Evolutionary conservation across 2,888 invertebrate genomes (phyloP).

Genomic region (Apodemia mormo): DNA sequence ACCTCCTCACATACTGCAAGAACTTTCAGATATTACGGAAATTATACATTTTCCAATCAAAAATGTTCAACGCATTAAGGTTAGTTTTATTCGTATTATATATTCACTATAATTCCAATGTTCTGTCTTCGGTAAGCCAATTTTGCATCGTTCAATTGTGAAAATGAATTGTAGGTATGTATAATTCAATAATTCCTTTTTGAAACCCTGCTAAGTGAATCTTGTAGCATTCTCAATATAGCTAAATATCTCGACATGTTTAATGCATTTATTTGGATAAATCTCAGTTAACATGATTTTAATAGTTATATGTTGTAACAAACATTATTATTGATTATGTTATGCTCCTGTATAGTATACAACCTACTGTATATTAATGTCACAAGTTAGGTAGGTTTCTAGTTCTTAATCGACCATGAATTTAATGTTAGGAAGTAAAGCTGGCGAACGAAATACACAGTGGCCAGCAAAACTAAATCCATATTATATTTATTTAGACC

Average conservation of each 20-base stretch:
- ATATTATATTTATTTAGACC: no score
- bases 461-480: no score
- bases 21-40: constrained; percentile 81
- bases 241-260: background rate
- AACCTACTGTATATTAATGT: background rate
- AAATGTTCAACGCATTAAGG: constrained; percentile 88
- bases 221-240: constrained; percentile 14
- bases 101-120: background rate
- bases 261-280: no score
- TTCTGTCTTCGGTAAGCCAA: background rate
- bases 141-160: background rate
- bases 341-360: background rate
- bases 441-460: no score
- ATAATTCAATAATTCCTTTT: background rate
- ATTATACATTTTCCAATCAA: constrained; percentile 83
- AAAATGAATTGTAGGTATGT: background rate
- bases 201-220: constrained; percentile 21
- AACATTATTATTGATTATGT: background rate
- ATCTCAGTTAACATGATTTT: background rate
- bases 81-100: constrained; percentile 53
- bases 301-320: background rate
- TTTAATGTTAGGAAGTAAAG: no score
- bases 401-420: no score
- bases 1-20: constrained; percentile 76
- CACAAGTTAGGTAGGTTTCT: background rate